Evolutionary conservation across 23 tunicate genomes (phyloP), one percentile per base, ranked within the genome.

Genomic region (Styela plicata): DNA sequence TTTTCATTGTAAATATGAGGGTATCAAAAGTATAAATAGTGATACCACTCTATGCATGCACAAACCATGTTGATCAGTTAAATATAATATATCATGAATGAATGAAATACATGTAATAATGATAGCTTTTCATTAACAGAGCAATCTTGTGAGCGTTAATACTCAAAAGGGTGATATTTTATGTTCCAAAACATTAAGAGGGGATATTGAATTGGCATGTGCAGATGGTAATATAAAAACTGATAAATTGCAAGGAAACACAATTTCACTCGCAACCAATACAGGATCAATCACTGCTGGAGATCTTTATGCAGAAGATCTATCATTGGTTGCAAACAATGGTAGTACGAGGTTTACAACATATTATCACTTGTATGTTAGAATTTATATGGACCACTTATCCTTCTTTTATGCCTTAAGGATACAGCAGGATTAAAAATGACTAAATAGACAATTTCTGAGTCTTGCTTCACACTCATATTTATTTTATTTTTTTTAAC

Each of bases 331-430:
- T n/a, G 24, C 69, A 19, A 37, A 77, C 22, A 44, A 29, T 69
- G 89, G 89, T 16, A 52, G 64, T 73, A 71, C 70, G 36, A 83
- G 62, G 86, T 83, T n/a, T n/a, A n/a, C n/a, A n/a, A n/a, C n/a
- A n/a, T n/a, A n/a, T n/a, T n/a, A n/a, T n/a, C n/a, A n/a, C n/a
- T n/a, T n/a, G n/a, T n/a, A n/a, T n/a, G n/a, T n/a, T n/a, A n/a
- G n/a, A n/a, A n/a, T n/a, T n/a, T n/a, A n/a, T n/a, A n/a, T n/a
- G n/a, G n/a, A n/a, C n/a, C n/a, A n/a, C n/a, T n/a, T n/a, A n/a
- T n/a, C n/a, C n/a, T n/a, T n/a, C n/a, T n/a, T n/a, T n/a, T n/a
- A n/a, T n/a, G n/a, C n/a, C n/a, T n/a, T n/a, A n/a, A n/a, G n/a
- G n/a, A n/a, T n/a, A n/a, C n/a, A n/a, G n/a, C n/a, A n/a, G n/a